These are phyloP conservation scores for Cephus sareptanus DNA, from an alignment of 2,888 invertebrate genomes.

Conservation along the genomic window DNA sequence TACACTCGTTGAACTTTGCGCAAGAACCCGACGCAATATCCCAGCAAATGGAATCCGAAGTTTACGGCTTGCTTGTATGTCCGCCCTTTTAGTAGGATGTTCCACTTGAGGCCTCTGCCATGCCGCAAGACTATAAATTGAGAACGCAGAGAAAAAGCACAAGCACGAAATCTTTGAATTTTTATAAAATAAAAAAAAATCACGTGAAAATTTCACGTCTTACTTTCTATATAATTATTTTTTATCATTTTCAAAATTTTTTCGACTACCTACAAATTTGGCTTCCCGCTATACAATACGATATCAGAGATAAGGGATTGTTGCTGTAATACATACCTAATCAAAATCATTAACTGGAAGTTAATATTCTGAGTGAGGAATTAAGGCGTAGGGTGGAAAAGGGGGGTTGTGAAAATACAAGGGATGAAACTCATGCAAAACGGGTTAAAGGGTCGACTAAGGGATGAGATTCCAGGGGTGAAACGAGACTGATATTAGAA, in stretches of 20 bases:
- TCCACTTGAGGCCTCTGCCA: not conserved
- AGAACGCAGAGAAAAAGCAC: not conserved
- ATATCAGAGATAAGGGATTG: not conserved
- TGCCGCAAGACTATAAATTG: not conserved
- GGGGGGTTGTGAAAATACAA: slow-evolving; percentile 24
- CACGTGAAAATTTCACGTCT: no score
- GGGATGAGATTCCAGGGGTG: slow-evolving; percentile 6
- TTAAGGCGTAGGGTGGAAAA: slow-evolving; percentile 23
- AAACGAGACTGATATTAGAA: slow-evolving; percentile 20
- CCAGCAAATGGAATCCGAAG: slow-evolving; percentile 1
- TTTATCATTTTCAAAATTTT: no score
- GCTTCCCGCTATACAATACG: no score
- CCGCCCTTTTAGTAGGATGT: not conserved
- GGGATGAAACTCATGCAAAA: slow-evolving; percentile 34
- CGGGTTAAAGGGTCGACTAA: slow-evolving; percentile 19
- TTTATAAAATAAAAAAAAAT: no score
- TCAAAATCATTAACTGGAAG: slow-evolving; percentile 47
- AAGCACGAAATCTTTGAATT: not conserved
- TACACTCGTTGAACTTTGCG: slow-evolving; percentile 1
- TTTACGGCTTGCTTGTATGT: not conserved
- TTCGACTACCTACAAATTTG: no score
- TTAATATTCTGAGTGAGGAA: slow-evolving; percentile 33
- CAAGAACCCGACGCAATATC: slow-evolving; percentile 3
- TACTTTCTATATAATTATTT: no score
- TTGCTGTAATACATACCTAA: slow-evolving; percentile 28